Evolutionary conservation across 2,797 vertebrate genomes (phyloP), one percentile per base, ranked within the genome.

Genomic region (Chlorospingus flavigularis): DNA sequence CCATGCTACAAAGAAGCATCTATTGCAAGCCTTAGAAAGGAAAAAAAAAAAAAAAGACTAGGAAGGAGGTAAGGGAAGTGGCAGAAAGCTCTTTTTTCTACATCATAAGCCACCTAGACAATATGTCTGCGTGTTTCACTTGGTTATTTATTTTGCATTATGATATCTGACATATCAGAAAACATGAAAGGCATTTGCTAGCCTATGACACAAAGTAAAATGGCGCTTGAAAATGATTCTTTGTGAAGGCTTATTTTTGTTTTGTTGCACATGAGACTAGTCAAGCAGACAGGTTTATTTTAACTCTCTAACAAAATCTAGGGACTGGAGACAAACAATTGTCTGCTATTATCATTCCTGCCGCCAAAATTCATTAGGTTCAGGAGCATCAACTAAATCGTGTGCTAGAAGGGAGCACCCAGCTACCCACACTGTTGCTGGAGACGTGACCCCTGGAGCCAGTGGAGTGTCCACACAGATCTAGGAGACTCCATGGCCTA

Each of bases 241-340:
- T 92, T 91, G 70, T 96, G 95, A 96, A 96, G 66, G 87, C 35
- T 94, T 91, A 70, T 95, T 91, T 96, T 92, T 91, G 58, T 94
- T 92, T 92, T 86, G 66, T 82, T 92, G 84, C 89, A 88, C 82
- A 66, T n/a, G 91, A 94, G 95, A 84, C 95, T 91, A 97, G 82
- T 91, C 76, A 90, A 95, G 82, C 58, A 90, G 95, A 94, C 82
- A 92, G 83, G 94, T 87, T 97, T 93, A 90, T 96, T 95, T 94
- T 96, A 93, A 92, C 70, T 91, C 91, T 55, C 58, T 86, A 84
- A 91, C 70, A 95, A 71, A 94, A 96, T 94, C 65, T 92, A 92
- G 92, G 13, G 5, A 86, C 91, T 92, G 53, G 60, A 75, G 85
- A 92, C 87, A 96, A 94, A 90, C 82, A 88, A 25, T 96, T 94